These are phyloP conservation scores for Merops nubicus DNA, from an alignment of 2,113 vertebrate species.

Conservation along the genomic window DNA sequence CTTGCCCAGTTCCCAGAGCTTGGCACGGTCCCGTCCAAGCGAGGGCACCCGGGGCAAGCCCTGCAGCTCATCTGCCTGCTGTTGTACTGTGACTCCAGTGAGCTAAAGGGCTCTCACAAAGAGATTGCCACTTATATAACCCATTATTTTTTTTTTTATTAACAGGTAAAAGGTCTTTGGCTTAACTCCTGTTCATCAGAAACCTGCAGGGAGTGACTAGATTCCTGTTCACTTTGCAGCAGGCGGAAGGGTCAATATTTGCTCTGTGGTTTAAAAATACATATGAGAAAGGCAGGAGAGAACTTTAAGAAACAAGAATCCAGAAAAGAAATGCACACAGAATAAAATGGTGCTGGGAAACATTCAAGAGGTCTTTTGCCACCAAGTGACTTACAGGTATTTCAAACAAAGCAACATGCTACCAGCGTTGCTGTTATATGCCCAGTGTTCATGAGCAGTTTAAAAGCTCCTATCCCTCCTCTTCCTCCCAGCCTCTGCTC, in stretches of 20 bases:
- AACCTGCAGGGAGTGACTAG: constrained; percentile 6
- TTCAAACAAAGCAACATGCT: background rate
- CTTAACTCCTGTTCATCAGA: constrained; percentile 31
- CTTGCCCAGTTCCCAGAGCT: background rate
- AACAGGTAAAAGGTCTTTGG: constrained; percentile 19
- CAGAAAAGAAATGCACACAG: background rate
- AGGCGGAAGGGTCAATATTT: constrained; percentile 61
- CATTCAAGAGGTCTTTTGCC: background rate
- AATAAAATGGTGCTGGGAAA: background rate
- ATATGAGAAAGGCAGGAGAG: background rate
- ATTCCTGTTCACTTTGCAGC: constrained; percentile 33
- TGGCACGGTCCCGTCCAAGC: too few relatives aligned
- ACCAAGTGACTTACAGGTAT: background rate
- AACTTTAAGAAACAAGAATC: constrained; percentile 27
- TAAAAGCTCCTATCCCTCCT: background rate
- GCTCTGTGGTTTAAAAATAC: constrained; percentile 34
- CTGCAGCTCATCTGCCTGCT: background rate
- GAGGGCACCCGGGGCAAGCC: background rate
- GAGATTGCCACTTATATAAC: background rate
- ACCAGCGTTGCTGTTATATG: background rate
- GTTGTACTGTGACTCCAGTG: background rate
- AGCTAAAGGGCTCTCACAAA: background rate
- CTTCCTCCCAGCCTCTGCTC: background rate
- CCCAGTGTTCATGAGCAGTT: background rate
- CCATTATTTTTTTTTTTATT: background rate